Evolutionary conservation across 2,113 vertebrate species (phyloP).

Genomic region (Pogona vitticeps): DNA sequence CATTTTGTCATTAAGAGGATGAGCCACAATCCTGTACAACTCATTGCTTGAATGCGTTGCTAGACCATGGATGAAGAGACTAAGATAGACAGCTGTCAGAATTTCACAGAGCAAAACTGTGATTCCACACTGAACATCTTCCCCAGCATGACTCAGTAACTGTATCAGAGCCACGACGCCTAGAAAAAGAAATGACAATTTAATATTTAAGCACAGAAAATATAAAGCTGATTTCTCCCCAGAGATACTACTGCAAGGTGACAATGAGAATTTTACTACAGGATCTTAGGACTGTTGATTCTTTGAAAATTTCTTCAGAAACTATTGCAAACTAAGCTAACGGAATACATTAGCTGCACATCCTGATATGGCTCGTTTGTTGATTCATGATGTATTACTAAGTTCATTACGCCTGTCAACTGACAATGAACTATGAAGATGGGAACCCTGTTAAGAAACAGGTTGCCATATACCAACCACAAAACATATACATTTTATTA

Average conservation of each 20-base stretch:
- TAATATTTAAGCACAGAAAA: background rate
- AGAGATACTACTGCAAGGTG: background rate
- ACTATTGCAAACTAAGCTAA: background rate
- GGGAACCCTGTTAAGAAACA: background rate
- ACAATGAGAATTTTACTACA: background rate
- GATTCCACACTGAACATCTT: conserved; percentile 91
- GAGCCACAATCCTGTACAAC: conserved; percentile 90
- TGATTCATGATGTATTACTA: no score
- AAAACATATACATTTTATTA: no score
- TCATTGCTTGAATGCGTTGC: conserved; percentile 95
- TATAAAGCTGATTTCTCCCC: no score
- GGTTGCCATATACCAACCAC: background rate
- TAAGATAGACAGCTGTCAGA: conserved; percentile 93
- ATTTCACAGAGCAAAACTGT: conserved; percentile 94
- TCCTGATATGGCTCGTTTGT: no score
- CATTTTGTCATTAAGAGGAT: conserved; percentile 92
- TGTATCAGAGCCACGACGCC: conserved; percentile 85
- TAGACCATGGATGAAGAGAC: conserved; percentile 94
- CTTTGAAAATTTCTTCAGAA: background rate
- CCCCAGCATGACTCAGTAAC: conserved; percentile 88
- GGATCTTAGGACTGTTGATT: background rate
- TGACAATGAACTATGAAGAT: background rate
- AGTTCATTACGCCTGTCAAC: background rate
- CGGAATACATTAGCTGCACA: background rate
- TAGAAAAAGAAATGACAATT: conserved; percentile 48